These are phyloP conservation scores for Leistus spinibarbis DNA, from an alignment of 2,888 invertebrate genomes.

Conservation along the genomic window DNA sequence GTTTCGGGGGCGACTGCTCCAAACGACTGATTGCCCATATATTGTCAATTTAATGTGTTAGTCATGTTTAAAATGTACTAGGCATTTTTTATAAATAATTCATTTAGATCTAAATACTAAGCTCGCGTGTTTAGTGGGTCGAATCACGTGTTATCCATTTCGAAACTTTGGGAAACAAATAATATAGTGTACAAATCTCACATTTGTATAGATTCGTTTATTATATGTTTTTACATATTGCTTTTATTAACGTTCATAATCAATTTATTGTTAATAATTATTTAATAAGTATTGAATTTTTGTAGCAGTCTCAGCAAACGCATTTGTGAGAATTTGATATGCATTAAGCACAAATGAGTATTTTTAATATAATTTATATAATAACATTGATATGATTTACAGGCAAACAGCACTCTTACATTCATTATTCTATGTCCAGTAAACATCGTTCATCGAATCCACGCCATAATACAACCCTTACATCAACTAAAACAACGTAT, in stretches of 20 bases:
- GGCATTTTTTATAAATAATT: too few species aligned
- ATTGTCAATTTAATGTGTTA: too few species aligned
- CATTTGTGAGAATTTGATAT: background rate
- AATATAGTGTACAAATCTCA: background rate
- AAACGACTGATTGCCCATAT: too few species aligned
- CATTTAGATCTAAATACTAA: too few species aligned
- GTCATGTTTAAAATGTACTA: too few species aligned
- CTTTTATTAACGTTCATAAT: background rate
- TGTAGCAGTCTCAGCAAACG: background rate
- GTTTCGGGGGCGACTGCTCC: background rate
- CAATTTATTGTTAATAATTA: background rate
- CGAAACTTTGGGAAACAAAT: background rate
- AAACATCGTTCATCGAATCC: background rate
- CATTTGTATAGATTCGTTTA: slow-evolving; percentile 5
- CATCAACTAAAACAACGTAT: too few species aligned
- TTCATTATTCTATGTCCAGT: background rate
- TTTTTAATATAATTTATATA: background rate
- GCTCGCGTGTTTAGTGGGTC: background rate
- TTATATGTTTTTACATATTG: slow-evolving; percentile 6
- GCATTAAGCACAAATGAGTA: background rate
- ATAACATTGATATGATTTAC: background rate
- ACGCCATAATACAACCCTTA: too few species aligned
- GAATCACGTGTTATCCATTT: background rate
- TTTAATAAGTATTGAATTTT: background rate
- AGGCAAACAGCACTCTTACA: background rate